Evolutionary conservation across 64 coral and sea anemone species (phyloP), one percentile per base, ranked within the genome.

Genomic region (Exaiptasia diaphana): DNA sequence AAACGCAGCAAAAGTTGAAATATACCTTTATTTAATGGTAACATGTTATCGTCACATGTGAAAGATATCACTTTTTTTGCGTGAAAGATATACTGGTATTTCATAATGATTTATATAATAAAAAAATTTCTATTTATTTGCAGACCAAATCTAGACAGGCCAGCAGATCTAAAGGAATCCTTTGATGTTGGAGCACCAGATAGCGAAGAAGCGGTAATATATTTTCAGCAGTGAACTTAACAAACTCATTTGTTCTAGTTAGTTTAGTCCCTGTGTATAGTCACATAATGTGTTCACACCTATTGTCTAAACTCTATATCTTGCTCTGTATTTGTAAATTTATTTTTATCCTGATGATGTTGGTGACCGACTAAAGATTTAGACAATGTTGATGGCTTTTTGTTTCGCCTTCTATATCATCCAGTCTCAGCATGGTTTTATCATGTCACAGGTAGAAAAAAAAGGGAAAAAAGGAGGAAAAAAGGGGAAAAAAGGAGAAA

Each of bases 131-230:
- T 41, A 38, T 30, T 34, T 29, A 8, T 54, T 50, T 77, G 7
- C 45, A 93, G 90, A 30, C 55, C 67, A 17, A 93, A 70, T 53
- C 76, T 67, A 39, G 56, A 93, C 38, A 86, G 90, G 44, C 83
- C 90, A 28, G 76, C 67, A 38, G 90, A 93, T 37, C 41, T 87
- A 17, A 93, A 93, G 35, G 90, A 93, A 74, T 93, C 90, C 26
- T 93, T 93, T 77, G 90, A 93, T 57, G 25, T 93, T 68, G 90
- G 78, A 65, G 61, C 61, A 65, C 12, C 8, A 4, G 11, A 37
- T 2, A 65, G 32, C 30, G 21, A 65, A 13, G 38, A 65, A 28
- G 32, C 38, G 32, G 61, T 65, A 65, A 65, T n/a, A 35, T 65
- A 46, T 46, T 62, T 62, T 8, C 53, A 6, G 0, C 5, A 57